Base-by-base conservation (phyloP, 2,113 vertebrate genomes). In the Melanotaenia duboulayi region DNA sequence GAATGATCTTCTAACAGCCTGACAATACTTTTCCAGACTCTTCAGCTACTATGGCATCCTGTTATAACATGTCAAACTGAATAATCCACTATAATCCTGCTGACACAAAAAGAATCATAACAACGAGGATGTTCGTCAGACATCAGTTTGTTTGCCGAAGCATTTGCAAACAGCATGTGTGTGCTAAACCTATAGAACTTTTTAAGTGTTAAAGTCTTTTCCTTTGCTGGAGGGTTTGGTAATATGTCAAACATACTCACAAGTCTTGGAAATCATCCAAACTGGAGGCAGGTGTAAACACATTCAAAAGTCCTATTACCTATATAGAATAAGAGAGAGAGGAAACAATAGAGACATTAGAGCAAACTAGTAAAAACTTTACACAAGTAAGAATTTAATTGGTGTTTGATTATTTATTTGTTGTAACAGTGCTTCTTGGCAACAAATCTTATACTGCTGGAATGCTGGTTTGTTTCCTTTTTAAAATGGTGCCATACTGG, bases 281-380 rank as follows among this genome's bases (percentile, higher is more conserved):
- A 68, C 93, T 90, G 13, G 92, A 51, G 46, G 96, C 96, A 3
- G 97, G 89, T 37, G 97, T 97, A 90, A 98, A 99, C 86, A 97
- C 96, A 66, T 99, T 94, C 6, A 97, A 89, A 48, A 99, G 93
- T 49, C 97, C 97, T 11, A 99, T 99, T 75, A 99, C 97, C 97
- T 99, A 82, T 12, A 71, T 73, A 78, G 85, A 85, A 83, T 48
- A 81, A 78, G 65, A 80, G 35, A 62, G 40, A 0, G 4, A 60
- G 6, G 25, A 44, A 56, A 78, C 35, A 4, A 23, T 52, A 57
- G 42, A 64, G 12, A 56, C 2, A 48, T 44, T 35, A 24, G 40
- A 32, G 11, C 17, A 55, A 61, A 32, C 0, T 1, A 60, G 13
- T 8, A 9, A 35, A 28, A 28, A 28, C 28, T 28, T 28, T 4